A percentile compares a stretch with the other conserved stretches of the same genome.
These are phyloP conservation scores for Cryptoprocta ferox DNA, from an alignment of 2,797 vertebrate genomes.

Conservation along the genomic window DNA sequence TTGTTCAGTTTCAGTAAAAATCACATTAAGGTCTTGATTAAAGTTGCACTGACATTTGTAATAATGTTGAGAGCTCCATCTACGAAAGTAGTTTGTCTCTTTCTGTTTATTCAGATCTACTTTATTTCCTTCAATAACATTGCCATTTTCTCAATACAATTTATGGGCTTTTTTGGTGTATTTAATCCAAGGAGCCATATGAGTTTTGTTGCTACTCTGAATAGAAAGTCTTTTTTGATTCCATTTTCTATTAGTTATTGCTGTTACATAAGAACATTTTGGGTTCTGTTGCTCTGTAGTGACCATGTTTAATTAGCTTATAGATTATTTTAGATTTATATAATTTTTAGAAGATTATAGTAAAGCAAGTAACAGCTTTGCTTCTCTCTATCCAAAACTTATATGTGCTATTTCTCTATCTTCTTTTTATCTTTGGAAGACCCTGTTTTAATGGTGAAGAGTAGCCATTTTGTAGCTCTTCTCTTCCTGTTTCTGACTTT, in stretches of 20 bases:
- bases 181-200: neutral
- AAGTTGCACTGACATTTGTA: neutral
- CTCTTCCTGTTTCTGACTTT: neutral
- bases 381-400: neutral
- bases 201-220: neutral
- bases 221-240: neutral
- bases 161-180: neutral
- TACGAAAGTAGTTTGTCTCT: neutral
- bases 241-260: neutral
- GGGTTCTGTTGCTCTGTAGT: neutral
- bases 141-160: neutral
- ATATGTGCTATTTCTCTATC: neutral
- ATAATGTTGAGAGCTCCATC: neutral
- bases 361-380: neutral
- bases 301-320: neutral
- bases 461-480: neutral
- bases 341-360: neutral
- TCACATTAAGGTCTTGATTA: neutral
- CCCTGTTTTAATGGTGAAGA: neutral
- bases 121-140: constrained; percentile 7
- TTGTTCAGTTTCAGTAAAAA: neutral
- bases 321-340: neutral
- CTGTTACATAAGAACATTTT: neutral
- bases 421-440: neutral
- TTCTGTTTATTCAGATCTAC: neutral